Evolutionary conservation across 92 coral and sea anemone species (phyloP), one percentile per base, ranked within the genome.

Genomic region (Plumapathes pennacea): DNA sequence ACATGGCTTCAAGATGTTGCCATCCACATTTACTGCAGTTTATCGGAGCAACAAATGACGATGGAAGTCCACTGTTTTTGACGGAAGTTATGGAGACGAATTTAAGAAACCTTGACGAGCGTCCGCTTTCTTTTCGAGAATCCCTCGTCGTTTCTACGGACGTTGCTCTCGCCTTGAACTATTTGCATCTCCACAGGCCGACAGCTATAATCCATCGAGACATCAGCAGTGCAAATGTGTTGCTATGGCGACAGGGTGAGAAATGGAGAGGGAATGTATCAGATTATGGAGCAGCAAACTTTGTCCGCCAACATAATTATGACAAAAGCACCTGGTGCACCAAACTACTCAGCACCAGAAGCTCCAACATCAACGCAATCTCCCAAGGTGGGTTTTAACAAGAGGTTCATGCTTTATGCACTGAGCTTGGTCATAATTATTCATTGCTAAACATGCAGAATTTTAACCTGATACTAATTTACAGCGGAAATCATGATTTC

Each of bases 321-420:
- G 85, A 86, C 95, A 3, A 52, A 24, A 0, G 49, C 57, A 23
- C 88, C 88, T 48, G 95, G 95, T 29, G 85, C 88, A 22, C 7
- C 27, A 32, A 69, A 76, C 37, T 86, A 86, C 57, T 73, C 74
- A 0, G 82, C 88, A 0, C 77, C 77, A 3, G 77, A 77, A 26
- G 62, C 64, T 4, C 39, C 9, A 31, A 58, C 77, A 25, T 42
- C 83, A 30, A 27, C 34, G 25, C 84, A 67, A 25, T 46, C 77
- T 9, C 38, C 54, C 3, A 77, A 65, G 82, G 82, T 75, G 37
- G 17, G 62, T 7, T 20, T 24, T 17, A n/a, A n/a, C n/a, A n/a
- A n/a, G n/a, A n/a, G n/a, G n/a, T n/a, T n/a, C n/a, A n/a, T n/a
- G n/a, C n/a, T n/a, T n/a, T n/a, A n/a, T n/a, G n/a, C n/a, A n/a